Percentiles rank a stretch among this genome's conserved stretches.
Conservation (phyloP, 2,797 vertebrate species). For the Pempheris klunzingeri region DNA sequence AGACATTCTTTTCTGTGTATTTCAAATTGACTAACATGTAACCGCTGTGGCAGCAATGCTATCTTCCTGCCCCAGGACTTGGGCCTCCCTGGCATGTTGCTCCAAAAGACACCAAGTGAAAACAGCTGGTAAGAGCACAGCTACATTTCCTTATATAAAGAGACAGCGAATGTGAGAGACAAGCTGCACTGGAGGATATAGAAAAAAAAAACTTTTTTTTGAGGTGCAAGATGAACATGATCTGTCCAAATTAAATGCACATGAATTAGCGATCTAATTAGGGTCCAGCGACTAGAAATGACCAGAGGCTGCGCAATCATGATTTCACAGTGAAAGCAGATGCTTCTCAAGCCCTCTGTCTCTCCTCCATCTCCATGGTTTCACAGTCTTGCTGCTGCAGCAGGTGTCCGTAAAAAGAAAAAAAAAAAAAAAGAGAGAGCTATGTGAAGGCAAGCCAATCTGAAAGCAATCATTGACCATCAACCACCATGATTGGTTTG, state of each 20-base stretch:
- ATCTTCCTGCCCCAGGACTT: slow-evolving; percentile 73
- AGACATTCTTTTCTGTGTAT: slow-evolving; percentile 79
- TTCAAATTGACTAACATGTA: slow-evolving; percentile 80
- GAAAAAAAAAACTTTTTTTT: neutral
- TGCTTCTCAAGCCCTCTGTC: slow-evolving; percentile 51
- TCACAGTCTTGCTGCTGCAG: slow-evolving; percentile 56
- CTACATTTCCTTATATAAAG: slow-evolving; percentile 28
- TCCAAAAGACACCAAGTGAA: slow-evolving; percentile 46
- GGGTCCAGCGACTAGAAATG: slow-evolving; percentile 42
- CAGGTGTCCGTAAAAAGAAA: slow-evolving; percentile 68
- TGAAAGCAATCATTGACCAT: slow-evolving; percentile 85
- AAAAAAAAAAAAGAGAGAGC: slow-evolving; percentile 20
- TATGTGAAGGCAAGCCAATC: slow-evolving; percentile 76
- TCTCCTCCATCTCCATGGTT: slow-evolving; percentile 56
- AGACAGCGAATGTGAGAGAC: slow-evolving; percentile 6
- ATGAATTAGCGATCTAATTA: slow-evolving; percentile 66
- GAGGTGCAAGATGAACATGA: slow-evolving; percentile 43
- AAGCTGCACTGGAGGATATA: neutral
- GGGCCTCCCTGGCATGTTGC: slow-evolving; percentile 45
- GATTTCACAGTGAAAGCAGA: slow-evolving; percentile 64
- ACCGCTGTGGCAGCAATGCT: slow-evolving; percentile 63
- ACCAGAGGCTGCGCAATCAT: slow-evolving; percentile 52
- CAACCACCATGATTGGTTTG: slow-evolving; percentile 81
- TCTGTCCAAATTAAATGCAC: slow-evolving; percentile 62
- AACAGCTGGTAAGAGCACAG: slow-evolving; percentile 58